Evolutionary conservation across 2,888 invertebrate species (phyloP).

Genomic region (Hipparchia semele): DNA sequence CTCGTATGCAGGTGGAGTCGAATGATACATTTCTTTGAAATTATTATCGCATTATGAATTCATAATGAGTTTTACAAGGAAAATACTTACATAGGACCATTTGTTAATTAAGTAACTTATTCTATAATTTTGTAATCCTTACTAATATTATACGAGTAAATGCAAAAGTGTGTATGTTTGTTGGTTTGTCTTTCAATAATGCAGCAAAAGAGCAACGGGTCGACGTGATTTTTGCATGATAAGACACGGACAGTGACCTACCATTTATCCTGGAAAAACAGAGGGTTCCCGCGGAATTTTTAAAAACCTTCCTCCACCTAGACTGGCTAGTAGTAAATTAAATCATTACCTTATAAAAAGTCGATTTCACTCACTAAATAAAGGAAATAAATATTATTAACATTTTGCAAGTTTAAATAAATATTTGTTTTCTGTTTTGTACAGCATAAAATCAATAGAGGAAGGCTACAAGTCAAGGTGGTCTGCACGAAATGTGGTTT

Average conservation of each 20-base stretch:
- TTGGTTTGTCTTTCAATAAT: too few relatives aligned
- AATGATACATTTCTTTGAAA: conserved; percentile 29
- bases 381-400: background rate
- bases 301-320: background rate
- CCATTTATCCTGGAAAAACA: too few relatives aligned
- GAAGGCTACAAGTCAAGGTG: conserved; percentile 19
- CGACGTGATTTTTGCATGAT: too few relatives aligned
- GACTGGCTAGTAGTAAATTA: too few relatives aligned
- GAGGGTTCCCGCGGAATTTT: background rate
- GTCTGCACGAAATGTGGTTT: conserved; percentile 3
- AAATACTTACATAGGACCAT: conserved; percentile 6
- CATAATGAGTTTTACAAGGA: conserved; percentile 20
- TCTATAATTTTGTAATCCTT: background rate
- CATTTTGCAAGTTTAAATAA: background rate
- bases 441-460: conserved; percentile 3
- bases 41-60: conserved; percentile 30
- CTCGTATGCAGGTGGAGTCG: conserved; percentile 22
- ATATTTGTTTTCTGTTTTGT: background rate
- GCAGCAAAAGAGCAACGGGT: too few relatives aligned
- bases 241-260: too few relatives aligned
- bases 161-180: too few relatives aligned
- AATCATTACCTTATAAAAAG: background rate
- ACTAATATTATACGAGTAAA: too few relatives aligned
- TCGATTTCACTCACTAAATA: background rate
- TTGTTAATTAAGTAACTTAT: conserved; percentile 3